Percentiles rank a stretch among this genome's conserved stretches.
Evolutionary conservation across 1,140 invertebrate species (phyloP).

Genomic region (Lasioglossum baleicum): DNA sequence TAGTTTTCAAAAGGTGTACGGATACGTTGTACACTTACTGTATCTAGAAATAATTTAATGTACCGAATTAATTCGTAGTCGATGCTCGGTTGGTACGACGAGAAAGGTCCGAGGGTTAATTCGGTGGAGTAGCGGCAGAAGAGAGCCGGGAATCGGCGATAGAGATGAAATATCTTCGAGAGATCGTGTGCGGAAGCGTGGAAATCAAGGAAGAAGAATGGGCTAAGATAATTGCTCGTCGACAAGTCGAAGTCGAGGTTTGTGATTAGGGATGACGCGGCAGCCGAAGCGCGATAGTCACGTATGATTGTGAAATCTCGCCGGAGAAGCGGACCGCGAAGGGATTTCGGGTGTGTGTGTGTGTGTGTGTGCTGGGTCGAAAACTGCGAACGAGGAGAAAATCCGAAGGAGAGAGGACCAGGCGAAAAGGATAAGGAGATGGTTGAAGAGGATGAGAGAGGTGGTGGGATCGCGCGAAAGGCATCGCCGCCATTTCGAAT

Average conservation of each 20-base stretch:
- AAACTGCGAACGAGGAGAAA: conserved; percentile 56
- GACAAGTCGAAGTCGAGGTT: neutral
- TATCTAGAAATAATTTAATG: too few relatives aligned
- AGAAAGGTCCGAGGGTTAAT: too few relatives aligned
- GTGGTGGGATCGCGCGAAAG: conserved; percentile 29
- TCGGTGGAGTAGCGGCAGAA: too few relatives aligned
- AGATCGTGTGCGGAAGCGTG: too few relatives aligned
- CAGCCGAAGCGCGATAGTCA: conserved; percentile 54
- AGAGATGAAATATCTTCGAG: too few relatives aligned
- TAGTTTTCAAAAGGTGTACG: too few relatives aligned
- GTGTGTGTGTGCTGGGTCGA: conserved; percentile 35
- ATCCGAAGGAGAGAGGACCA: conserved; percentile 44
- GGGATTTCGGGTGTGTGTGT: conserved; percentile 26
- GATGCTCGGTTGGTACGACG: too few relatives aligned
- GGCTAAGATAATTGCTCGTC: conserved; percentile 1
- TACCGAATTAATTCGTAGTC: too few relatives aligned
- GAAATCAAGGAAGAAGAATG: too few relatives aligned
- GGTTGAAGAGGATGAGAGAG: neutral
- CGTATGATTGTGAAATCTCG: conserved; percentile 73
- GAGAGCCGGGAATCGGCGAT: too few relatives aligned
- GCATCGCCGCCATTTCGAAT: conserved; percentile 68
- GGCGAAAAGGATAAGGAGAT: neutral
- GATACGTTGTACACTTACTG: too few relatives aligned
- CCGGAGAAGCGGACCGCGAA: conserved; percentile 38
- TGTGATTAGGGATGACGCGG: neutral